These are phyloP conservation scores for Eumeta japonica DNA, from an alignment of 1,140 invertebrate genomes.

Conservation along the genomic window DNA sequence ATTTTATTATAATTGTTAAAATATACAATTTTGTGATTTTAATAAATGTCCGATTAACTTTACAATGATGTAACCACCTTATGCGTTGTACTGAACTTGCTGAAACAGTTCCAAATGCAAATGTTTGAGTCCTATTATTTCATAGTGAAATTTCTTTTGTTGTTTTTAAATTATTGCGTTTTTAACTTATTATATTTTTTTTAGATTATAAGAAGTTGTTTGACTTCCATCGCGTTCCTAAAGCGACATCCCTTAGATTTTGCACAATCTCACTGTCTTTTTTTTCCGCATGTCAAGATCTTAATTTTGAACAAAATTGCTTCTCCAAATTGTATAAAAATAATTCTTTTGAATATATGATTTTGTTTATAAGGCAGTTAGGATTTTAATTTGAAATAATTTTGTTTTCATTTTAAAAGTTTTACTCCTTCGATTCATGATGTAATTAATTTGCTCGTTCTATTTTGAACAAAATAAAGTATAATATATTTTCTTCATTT, in stretches of 20 bases:
- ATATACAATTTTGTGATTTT: too few relatives aligned
- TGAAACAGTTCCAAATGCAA: constrained; percentile 57
- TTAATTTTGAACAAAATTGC: too few relatives aligned
- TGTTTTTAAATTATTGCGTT: constrained; percentile 49
- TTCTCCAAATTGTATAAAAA: too few relatives aligned
- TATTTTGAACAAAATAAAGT: constrained; percentile 56
- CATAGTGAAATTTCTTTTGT: constrained; percentile 47
- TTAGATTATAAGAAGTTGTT: constrained; percentile 32
- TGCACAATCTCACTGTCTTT: too few relatives aligned
- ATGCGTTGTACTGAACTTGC: constrained; percentile 51
- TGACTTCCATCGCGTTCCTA: too few relatives aligned
- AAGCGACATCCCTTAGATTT: too few relatives aligned
- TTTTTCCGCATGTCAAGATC: too few relatives aligned
- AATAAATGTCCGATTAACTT: too few relatives aligned
- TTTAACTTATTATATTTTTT: constrained; percentile 33
- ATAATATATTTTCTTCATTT: constrained; percentile 52
- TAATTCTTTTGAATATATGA: too few relatives aligned
- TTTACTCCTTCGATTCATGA: not conserved
- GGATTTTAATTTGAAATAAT: too few relatives aligned
- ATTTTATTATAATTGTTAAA: too few relatives aligned
- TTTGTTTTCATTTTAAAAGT: not conserved
- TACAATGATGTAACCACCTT: constrained; percentile 43
- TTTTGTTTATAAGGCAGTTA: too few relatives aligned
- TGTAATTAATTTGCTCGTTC: constrained; percentile 3
- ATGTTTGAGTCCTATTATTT: constrained; percentile 54